Base-by-base conservation (phyloP, 30 jellyfish, hydroid and myxozoan genomes). In the Turritopsis dohrnii region DNA sequence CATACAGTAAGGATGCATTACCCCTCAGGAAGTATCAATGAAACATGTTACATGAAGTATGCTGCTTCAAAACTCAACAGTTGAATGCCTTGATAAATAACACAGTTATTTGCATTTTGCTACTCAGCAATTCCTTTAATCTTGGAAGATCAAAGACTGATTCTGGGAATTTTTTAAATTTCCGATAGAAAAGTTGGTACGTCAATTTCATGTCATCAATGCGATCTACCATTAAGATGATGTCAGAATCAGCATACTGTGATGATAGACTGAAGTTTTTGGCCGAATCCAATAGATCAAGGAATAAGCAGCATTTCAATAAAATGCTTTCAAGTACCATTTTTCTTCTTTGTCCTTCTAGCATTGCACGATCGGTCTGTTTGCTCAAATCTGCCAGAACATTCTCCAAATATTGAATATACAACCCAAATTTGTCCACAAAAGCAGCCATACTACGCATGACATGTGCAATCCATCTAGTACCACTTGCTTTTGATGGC, bases 401-500 rank as follows among this genome's bases (percentile, higher is more conserved):
- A 29, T 79, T 79, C 29, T 79, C 81, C 0, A 79, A 4, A 52
- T 79, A 83, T 77, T 29, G 77, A 23, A 24, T 9, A 79, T 79
- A 79, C 1, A 79, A 7, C 22, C 54, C 85, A 4, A 79, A 79
- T 22, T 79, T 79, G 29, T 79, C 85, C 18, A 23, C 9, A 5
- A 26, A 74, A n/a, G 16, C 24, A 8, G 28, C 9, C 79, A 79
- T 30, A 26, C 1, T 8, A 16, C 65, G 9, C 24, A 23, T 22
- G 20, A 74, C 60, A 30, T 79, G 85, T 23, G 85, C 80, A 20
- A 79, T 1, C 85, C 85, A 79, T 21, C 85, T 30, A 0, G 85
- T 79, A 21, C 85, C 85, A 7, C 83, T 79, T 24, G 85, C 85
- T 22, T 53, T 1, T 23, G 79, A 7, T 7, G 85, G 85, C 79